These are phyloP conservation scores for Chlorocebus sabaeus DNA, from an alignment of 2,113 vertebrate genomes.

Conservation along the genomic window DNA sequence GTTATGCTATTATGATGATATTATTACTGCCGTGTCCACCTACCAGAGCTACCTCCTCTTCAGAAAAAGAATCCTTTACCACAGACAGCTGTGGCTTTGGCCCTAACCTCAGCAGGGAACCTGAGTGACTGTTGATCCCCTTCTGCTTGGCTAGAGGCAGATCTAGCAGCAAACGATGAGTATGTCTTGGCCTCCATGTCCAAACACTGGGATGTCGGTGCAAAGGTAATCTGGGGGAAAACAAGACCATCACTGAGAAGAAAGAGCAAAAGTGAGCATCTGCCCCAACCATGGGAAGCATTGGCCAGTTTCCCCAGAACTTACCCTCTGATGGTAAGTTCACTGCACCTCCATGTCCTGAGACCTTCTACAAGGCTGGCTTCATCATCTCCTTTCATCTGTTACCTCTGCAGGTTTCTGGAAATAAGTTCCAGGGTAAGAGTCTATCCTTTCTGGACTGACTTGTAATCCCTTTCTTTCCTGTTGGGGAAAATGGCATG, in stretches of 20 bases:
- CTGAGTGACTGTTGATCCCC: not conserved
- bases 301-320: not conserved
- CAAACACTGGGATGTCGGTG: not conserved
- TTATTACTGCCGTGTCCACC: not conserved
- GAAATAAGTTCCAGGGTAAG: not conserved
- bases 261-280: not conserved
- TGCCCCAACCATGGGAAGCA: too few relatives aligned
- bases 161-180: not conserved
- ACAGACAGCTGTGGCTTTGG: not conserved
- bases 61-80: not conserved
- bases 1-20: not conserved
- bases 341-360: not conserved
- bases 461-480: not conserved
- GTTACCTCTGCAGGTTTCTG: not conserved
- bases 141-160: not conserved
- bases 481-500: not conserved
- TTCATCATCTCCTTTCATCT: not conserved
- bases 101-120: not conserved
- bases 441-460: not conserved
- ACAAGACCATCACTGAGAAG: not conserved
- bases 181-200: not conserved
- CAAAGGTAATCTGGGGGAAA: not conserved
- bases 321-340: not conserved
- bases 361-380: not conserved
- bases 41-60: not conserved